Evolutionary conservation across 2,113 vertebrate species (phyloP), one percentile per base, ranked within the genome.

Genomic region (Stigmatopora argus): DNA sequence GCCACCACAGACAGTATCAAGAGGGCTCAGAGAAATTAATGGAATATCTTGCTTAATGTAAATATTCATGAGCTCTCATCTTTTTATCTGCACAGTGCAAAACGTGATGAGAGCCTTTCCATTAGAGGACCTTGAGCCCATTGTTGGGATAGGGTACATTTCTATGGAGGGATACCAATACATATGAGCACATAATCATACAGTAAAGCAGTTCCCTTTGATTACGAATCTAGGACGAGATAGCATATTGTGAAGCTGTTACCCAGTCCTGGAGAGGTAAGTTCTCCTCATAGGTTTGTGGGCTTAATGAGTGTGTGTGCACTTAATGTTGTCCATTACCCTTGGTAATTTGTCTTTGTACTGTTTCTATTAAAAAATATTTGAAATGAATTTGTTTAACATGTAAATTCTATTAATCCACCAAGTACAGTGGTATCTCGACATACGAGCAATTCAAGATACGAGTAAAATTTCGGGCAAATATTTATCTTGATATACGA

Each of bases 81-180:
- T 79, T 85, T 88, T 82, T 86, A 75, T 84, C 67, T 60, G 74
- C 67, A 4, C 55, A 0, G 77, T 74, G 80, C 89, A 87, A 85
- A 85, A 86, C 86, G 89, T 87, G 85, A 77, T 66, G 85, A 85
- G 75, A 86, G 89, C 80, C 71, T 49, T 80, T 90, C 90, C 90
- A 92, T 92, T 92, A 92, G 89, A 89, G 81, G 70, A 62, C 79
- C 75, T 92, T 80, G 73, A 86, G 86, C 88, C 88, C 91, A 89
- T 89, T 80, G 85, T 89, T 83, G 73, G 71, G 87, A 87, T 86
- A 69, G 74, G 88, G 86, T 87, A 89, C 89, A 55, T 89, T 86
- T 85, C 74, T 88, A 76, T 86, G 75, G 88, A 87, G 85, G 73
- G 79, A 79, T 85, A 86, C 86, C 86, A 78, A 87, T 86, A 86